Conservation (phyloP, 1,140 invertebrate species). For the Leptopilina boulardi region DNA sequence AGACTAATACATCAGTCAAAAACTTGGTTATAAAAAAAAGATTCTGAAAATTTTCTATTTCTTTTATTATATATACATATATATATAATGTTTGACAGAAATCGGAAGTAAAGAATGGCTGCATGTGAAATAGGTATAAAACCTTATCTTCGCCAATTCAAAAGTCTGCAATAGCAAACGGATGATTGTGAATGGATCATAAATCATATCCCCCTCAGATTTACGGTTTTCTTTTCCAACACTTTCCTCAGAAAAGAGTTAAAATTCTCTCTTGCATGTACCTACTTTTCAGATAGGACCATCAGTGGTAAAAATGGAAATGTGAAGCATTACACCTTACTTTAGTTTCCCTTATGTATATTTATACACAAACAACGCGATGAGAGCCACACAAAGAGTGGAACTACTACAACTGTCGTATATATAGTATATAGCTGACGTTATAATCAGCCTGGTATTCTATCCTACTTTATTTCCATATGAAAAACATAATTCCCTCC, state of each 20-base stretch:
- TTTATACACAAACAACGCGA: slow-evolving; percentile 17
- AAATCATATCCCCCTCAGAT: slow-evolving; percentile 6
- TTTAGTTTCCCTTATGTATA: slow-evolving; percentile 29
- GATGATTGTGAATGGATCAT: slow-evolving; percentile 2
- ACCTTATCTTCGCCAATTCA: slow-evolving; percentile 1
- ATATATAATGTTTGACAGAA: background rate
- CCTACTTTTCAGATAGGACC: background rate
- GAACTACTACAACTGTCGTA: too few species aligned
- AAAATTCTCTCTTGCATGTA: background rate
- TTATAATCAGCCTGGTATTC: slow-evolving; percentile 9
- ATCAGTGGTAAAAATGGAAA: slow-evolving; percentile 20
- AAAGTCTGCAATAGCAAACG: slow-evolving; percentile 15
- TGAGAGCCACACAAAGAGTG: background rate
- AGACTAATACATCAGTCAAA: background rate
- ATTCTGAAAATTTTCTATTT: background rate
- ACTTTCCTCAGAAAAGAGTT: background rate
- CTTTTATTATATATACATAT: background rate
- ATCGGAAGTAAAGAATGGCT: slow-evolving; percentile 8
- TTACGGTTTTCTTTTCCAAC: background rate
- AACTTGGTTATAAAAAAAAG: background rate
- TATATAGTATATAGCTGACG: too few species aligned
- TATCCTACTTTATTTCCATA: slow-evolving; percentile 26
- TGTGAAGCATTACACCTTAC: slow-evolving; percentile 11
- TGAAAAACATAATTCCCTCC: slow-evolving; percentile 14
- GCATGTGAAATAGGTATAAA: slow-evolving; percentile 14